Percentiles rank a stretch among this genome's conserved stretches.
phyloP scores from a whole-genome alignment of 1,140 invertebrate species.

The Acromyrmex heyeri region DNA sequence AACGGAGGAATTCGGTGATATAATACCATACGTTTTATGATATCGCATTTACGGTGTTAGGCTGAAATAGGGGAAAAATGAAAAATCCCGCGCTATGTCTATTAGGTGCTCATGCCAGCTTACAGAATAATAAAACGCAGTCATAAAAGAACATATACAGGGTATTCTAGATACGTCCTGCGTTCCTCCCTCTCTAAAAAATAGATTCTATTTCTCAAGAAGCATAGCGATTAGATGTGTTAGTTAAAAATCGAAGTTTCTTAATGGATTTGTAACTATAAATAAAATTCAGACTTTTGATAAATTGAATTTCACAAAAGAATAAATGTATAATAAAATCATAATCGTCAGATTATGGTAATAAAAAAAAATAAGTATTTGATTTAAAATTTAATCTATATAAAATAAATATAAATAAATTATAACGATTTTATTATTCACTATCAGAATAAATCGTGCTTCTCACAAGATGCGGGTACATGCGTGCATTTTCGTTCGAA shows the following conservation, averaged over 20 bases:
- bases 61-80: slow-evolving; percentile 1
- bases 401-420: not conserved
- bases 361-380: not conserved
- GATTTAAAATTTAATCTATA: not conserved
- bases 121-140: slow-evolving; percentile 55
- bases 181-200: not conserved
- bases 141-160: slow-evolving; percentile 19
- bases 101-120: slow-evolving; percentile 33
- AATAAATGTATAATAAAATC: not conserved
- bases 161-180: not conserved
- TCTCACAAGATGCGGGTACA: not conserved
- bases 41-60: slow-evolving; percentile 1
- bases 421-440: not conserved
- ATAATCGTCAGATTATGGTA: not conserved
- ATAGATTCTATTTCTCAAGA: not conserved
- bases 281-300: not conserved
- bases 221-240: not conserved
- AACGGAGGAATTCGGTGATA: slow-evolving; percentile 7
- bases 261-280: not conserved
- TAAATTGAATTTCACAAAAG: not conserved
- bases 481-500: not conserved
- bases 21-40: slow-evolving; percentile 27
- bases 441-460: not conserved
- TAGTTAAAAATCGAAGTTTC: not conserved
- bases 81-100: slow-evolving; percentile 23